Evolutionary conservation across 2,888 invertebrate species (phyloP).

Genomic region (Malthinus seriepunctatus): DNA sequence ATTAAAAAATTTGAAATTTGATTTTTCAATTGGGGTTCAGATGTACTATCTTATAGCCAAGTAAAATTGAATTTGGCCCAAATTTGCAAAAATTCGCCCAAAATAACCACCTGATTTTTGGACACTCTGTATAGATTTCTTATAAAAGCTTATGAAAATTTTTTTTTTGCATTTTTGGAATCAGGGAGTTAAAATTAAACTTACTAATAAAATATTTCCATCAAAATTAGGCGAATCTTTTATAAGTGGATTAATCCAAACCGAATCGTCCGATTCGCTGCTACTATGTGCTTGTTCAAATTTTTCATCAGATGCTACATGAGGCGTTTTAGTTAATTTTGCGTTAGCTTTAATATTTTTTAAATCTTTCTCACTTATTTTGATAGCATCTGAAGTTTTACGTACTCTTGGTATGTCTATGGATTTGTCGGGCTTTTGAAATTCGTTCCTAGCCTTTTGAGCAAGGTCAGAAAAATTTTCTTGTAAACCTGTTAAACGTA

Average conservation of each 20-base stretch:
- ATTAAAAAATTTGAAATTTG: no score
- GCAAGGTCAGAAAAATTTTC: slow-evolving; percentile 50
- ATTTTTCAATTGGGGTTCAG: no score
- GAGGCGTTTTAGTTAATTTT: slow-evolving; percentile 36
- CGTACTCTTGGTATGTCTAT: slow-evolving; percentile 7
- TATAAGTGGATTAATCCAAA: slow-evolving; percentile 50
- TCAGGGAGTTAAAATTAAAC: slow-evolving; percentile 9
- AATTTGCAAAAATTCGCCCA: no score
- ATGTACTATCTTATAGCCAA: no score
- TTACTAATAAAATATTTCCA: slow-evolving; percentile 46
- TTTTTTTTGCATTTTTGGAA: neutral
- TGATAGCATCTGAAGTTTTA: slow-evolving; percentile 6
- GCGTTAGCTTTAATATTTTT: slow-evolving; percentile 15
- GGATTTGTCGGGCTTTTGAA: slow-evolving; percentile 18
- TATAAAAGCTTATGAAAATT: no score
- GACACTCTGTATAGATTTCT: no score
- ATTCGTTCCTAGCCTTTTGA: slow-evolving; percentile 22
- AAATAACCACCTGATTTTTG: no score
- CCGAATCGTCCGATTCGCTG: slow-evolving; percentile 42
- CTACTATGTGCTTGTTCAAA: slow-evolving; percentile 35
- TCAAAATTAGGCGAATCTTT: slow-evolving; percentile 45
- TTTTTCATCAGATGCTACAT: slow-evolving; percentile 32
- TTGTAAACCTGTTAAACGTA: slow-evolving; percentile 62
- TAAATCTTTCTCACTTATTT: slow-evolving; percentile 13
- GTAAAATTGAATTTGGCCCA: no score